Base-by-base conservation (phyloP, 2,113 vertebrate genomes). In the Urocolius indicus region DNA sequence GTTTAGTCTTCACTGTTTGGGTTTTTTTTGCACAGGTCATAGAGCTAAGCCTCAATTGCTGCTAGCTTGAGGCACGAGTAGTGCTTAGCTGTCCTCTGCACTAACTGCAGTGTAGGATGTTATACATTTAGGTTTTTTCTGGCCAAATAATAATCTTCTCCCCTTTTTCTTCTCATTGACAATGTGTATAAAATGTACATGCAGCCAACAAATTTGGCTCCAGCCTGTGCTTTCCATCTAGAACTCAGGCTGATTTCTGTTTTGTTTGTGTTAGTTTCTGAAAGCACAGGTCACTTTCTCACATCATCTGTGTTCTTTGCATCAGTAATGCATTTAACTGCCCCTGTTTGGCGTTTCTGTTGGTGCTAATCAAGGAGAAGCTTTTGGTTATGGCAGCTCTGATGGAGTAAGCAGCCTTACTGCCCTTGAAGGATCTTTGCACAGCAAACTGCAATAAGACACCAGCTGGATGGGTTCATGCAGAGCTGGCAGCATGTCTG, bases 121-220 rank as follows among this genome's bases (percentile, higher is more conserved):
- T 58, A 41, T 11, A 12, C 11, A 3, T 52, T 32, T 66, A 8
- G 0, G 0, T 21, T 49, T 72, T 82, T 82, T 59, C 14, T 63
- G n/a, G 26, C 12, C 49, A 74, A 49, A 57, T 14, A 29, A 12
- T n/a, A 52, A 54, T 43, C 10, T 9, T 29, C 6, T 59, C 9
- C 11, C 7, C 8, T 32, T 36, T 77, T 74, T 22, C 45, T 69
- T 16, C 38, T 76, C 29, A 32, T 10, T 82, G 29, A 11, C 23
- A 54, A 2, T 29, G 7, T 27, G 65, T 73, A n/a, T 32, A 7
- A 49, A 65, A 68, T 32, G 32, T 32, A 18, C 0, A 0, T 29
- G 38, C 29, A 72, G 16, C n/a, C 23, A 16, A 20, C 1, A 5
- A 27, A 27, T 57, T 92, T 22, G 24, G 23, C 55, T 83, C 32